Conservation (phyloP, 1,140 invertebrate genomes). For the Gonioctena quinquepunctata region DNA sequence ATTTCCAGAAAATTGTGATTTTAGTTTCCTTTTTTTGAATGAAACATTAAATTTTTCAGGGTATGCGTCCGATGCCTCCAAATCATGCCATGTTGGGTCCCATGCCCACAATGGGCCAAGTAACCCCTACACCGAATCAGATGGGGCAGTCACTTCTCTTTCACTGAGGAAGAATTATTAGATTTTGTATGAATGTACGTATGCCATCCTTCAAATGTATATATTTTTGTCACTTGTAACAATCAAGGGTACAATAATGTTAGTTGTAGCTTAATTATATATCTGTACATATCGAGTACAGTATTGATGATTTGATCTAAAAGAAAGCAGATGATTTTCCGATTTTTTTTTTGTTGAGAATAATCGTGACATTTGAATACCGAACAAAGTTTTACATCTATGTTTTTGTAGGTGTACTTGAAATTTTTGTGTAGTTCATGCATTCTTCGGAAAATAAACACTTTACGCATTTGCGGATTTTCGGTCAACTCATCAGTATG, state of each 20-base stretch:
- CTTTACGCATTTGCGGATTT: no score
- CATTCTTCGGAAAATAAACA: no score
- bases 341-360: no score
- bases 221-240: conserved; percentile 25
- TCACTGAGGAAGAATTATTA: conserved; percentile 39
- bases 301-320: background rate
- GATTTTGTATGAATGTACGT: conserved; percentile 18
- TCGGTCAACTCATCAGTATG: no score
- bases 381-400: no score
- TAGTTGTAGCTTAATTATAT: conserved; percentile 7
- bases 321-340: background rate
- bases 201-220: conserved; percentile 29
- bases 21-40: no score
- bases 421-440: no score
- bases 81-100: conserved; percentile 43
- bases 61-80: conserved; percentile 45
- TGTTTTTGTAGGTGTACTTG: no score
- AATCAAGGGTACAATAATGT: conserved; percentile 38
- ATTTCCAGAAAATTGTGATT: no score
- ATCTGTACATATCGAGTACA: background rate
- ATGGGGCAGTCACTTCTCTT: conserved; percentile 48
- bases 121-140: conserved; percentile 37
- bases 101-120: conserved; percentile 35
- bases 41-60: conserved; percentile 37
- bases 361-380: no score